Evolutionary conservation across 2,113 vertebrate species (phyloP), one percentile per base, ranked within the genome.

Genomic region (Hystrix cristata): DNA sequence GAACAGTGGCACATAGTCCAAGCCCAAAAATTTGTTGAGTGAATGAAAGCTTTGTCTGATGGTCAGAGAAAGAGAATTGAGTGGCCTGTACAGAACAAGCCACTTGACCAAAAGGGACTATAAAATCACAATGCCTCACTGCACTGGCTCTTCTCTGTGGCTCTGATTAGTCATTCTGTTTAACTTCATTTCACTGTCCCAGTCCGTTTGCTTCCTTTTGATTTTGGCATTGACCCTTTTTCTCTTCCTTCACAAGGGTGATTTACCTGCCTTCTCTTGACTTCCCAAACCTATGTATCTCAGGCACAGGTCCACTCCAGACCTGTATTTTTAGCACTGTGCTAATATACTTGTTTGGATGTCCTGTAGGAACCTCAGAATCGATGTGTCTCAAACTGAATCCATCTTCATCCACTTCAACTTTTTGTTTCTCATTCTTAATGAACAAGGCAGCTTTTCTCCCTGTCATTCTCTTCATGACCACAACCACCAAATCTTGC

Each of bases 311-410:
- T 48, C 76, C 64, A 23, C 27, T n/a, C 16, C 69, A 83, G n/a
- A 74, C 31, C 46, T 74, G 0, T 81, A 59, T 81, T 74, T 90
- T 84, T 65, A 97, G 85, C 23, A 95, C 85, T 74, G 27, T 67
- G 55, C 25, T 93, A 13, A 76, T 64, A 48, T 15, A 31, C 18
- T 92, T 27, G 34, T 7, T 82, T 89, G 60, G 29, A 51, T 94
- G 16, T n/a, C n/a, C 57, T 51, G 1, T 57, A 76, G 25, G 57
- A 25, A 89, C 18, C 34, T 93, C 67, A 78, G 43, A 81, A 11
- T 64, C 78, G 27, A 3, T 38, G 34, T 16, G 7, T 64, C 53
- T 64, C 67, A 38, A 69, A 21, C 43, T 31, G 65, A 94, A 74
- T 69, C 62, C 43, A 74, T 48, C 57, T 88, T 87, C 57, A 43